Conservation (phyloP, 1,140 invertebrate species). For the Drosophila santomea region DNA sequence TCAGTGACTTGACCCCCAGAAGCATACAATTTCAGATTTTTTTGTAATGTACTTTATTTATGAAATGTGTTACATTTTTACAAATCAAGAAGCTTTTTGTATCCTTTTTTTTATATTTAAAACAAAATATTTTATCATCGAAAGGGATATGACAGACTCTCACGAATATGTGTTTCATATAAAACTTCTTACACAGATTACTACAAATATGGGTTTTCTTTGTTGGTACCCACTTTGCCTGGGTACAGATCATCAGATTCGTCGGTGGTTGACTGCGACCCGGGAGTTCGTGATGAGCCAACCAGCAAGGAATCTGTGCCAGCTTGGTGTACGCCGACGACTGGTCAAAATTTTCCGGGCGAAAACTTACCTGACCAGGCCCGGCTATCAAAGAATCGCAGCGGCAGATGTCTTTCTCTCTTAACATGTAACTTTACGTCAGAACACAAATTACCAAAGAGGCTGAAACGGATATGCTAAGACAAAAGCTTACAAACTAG, state of each 20-base stretch:
- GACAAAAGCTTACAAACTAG: slow-evolving; percentile 52
- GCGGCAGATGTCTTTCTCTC: slow-evolving; percentile 12
- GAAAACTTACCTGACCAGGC: slow-evolving; percentile 11
- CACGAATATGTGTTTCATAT: slow-evolving; percentile 24
- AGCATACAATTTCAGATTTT: no score
- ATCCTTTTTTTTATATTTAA: slow-evolving; percentile 15
- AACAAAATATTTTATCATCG: slow-evolving; percentile 24
- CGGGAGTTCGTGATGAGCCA: slow-evolving; percentile 18
- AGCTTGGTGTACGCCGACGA: background rate
- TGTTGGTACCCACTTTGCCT: slow-evolving; percentile 24
- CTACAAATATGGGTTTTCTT: slow-evolving; percentile 39
- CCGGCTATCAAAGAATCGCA: slow-evolving; percentile 1
- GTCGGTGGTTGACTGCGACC: slow-evolving; percentile 47
- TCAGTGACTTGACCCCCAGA: no score
- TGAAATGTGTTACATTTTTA: slow-evolving; percentile 61
- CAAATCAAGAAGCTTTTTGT: slow-evolving; percentile 38
- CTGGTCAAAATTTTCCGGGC: slow-evolving; percentile 13
- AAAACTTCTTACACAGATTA: slow-evolving; percentile 44
- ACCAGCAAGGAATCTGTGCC: slow-evolving; percentile 53
- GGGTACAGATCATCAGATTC: slow-evolving; percentile 44
- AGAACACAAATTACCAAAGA: slow-evolving; percentile 65
- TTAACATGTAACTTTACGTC: slow-evolving; percentile 56
- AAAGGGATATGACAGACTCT: slow-evolving; percentile 23
- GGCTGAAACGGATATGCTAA: slow-evolving; percentile 15
- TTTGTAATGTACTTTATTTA: slow-evolving; percentile 57